A percentile compares a stretch with the other conserved stretches of the same genome.
phyloP scores from a whole-genome alignment of 2,888 invertebrate species.

The Chironomus riparius region DNA sequence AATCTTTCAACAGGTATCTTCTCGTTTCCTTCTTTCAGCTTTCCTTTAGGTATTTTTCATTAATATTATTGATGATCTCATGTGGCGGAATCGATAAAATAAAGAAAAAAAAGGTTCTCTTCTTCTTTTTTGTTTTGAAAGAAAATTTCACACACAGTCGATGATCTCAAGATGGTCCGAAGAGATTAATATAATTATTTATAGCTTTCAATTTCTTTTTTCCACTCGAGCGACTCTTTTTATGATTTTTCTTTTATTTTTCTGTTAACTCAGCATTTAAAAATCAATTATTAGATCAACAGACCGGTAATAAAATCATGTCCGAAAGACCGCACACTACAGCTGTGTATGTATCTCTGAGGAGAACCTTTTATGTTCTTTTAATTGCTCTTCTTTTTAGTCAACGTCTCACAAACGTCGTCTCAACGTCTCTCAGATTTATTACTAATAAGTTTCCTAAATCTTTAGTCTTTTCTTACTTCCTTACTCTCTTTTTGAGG shows the following conservation, averaged over 20 bases:
- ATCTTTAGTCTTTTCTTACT: too few species aligned
- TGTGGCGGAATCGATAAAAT: background rate
- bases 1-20: too few species aligned
- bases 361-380: background rate
- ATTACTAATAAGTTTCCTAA: too few species aligned
- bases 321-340: background rate
- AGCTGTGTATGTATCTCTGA: background rate
- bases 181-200: background rate
- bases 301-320: background rate
- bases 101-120: too few species aligned
- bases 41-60: background rate
- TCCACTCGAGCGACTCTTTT: background rate
- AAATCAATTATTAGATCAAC: background rate
- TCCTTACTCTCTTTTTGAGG: background rate
- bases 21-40: too few species aligned
- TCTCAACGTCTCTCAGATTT: background rate
- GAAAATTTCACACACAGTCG: background rate
- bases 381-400: background rate
- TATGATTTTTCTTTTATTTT: background rate
- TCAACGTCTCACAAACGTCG: background rate
- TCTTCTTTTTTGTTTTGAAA: background rate
- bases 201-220: conserved; percentile 3
- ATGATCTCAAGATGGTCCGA: background rate
- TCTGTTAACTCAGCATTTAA: background rate
- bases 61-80: background rate